Evolutionary conservation across 1,140 invertebrate genomes (phyloP).

Genomic region (Sycophila sp.): DNA sequence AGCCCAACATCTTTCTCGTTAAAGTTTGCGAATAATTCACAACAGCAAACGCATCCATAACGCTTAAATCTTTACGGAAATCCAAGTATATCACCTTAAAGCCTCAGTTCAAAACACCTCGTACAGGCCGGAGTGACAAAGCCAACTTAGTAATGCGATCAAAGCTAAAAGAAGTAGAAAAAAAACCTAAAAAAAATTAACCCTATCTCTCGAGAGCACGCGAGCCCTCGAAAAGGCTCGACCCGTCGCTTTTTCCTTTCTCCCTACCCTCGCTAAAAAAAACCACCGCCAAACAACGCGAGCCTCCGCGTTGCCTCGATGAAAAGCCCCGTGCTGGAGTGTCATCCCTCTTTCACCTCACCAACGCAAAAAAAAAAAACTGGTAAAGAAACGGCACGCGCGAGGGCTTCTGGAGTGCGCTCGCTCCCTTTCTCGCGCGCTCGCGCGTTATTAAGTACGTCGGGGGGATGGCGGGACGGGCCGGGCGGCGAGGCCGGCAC

Average conservation of each 20-base stretch:
- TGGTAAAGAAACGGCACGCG: neutral
- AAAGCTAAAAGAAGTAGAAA: no score
- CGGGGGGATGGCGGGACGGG: neutral
- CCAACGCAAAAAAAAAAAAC: slow-evolving; percentile 22
- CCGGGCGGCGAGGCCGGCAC: neutral
- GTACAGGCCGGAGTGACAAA: no score
- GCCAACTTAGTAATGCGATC: no score
- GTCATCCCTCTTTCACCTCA: neutral
- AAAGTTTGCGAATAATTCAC: no score
- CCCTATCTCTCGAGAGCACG: no score
- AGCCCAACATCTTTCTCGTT: no score
- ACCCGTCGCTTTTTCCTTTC: neutral
- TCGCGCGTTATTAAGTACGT: slow-evolving; percentile 55
- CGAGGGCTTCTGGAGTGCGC: slow-evolving; percentile 36
- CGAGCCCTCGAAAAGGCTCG: no score
- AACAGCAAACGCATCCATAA: no score
- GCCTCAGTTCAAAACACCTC: no score
- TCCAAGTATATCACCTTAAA: no score
- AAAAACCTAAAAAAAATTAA: no score
- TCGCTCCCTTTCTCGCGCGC: slow-evolving; percentile 22
- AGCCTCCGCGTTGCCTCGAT: neutral
- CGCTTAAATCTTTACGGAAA: no score
- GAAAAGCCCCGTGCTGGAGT: neutral
- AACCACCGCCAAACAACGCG: slow-evolving; percentile 6
- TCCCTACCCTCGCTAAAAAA: neutral